Percentiles rank a stretch among this genome's conserved stretches.
These are phyloP conservation scores for Pao palembangensis DNA, from an alignment of 2,113 vertebrate genomes.

Conservation along the genomic window DNA sequence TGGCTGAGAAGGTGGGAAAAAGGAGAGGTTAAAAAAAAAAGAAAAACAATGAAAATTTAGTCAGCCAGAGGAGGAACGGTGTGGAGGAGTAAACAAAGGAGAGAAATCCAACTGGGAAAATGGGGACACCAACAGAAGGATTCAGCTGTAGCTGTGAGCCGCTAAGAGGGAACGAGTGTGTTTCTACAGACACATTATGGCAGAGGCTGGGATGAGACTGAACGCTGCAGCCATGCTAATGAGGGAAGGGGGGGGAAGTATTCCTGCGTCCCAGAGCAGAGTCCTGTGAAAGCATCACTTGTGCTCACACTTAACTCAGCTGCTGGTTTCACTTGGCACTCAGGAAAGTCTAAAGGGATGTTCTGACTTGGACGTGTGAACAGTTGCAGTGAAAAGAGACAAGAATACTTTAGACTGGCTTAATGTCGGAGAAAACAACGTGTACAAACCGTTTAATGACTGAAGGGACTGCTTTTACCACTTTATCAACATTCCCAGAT, in stretches of 20 bases:
- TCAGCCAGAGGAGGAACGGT: constrained; percentile 47
- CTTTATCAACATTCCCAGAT: too few species aligned
- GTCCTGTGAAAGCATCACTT: constrained; percentile 76
- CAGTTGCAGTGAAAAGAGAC: constrained; percentile 45
- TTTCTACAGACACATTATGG: constrained; percentile 28
- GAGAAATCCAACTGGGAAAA: constrained; percentile 53
- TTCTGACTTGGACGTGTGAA: constrained; percentile 61
- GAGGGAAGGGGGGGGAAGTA: constrained; percentile 60
- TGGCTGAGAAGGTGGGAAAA: constrained; percentile 27
- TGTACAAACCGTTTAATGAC: too few species aligned
- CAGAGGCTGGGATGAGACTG: constrained; percentile 60
- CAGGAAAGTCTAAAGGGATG: constrained; percentile 64
- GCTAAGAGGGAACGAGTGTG: constrained; percentile 9
- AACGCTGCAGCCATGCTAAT: constrained; percentile 76
- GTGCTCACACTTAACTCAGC: constrained; percentile 73
- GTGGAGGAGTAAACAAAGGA: constrained; percentile 54
- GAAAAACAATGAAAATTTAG: constrained; percentile 38
- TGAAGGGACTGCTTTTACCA: too few species aligned
- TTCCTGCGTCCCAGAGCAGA: constrained; percentile 64
- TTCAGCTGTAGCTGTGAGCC: constrained; percentile 42
- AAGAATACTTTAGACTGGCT: constrained; percentile 49
- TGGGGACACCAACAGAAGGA: constrained; percentile 40
- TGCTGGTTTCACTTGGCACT: constrained; percentile 69
- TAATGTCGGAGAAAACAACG: neutral
- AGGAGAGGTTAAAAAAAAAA: constrained; percentile 7